Conservation (phyloP, 1,140 invertebrate genomes). For the Eubasilissa regina region DNA sequence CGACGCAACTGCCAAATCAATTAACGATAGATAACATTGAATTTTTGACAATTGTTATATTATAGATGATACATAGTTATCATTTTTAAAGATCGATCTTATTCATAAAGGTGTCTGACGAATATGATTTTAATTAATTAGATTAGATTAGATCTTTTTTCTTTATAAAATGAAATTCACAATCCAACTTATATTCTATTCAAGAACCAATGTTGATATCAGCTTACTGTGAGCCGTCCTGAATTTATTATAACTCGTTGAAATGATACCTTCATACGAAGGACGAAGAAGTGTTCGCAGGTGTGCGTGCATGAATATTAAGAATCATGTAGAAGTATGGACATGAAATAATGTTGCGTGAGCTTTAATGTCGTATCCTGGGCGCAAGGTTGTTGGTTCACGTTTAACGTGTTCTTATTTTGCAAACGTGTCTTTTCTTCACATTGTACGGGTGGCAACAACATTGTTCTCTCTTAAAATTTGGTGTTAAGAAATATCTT, state of each 20-base stretch:
- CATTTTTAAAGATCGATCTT: no score
- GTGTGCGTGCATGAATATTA: not conserved
- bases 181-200: no score
- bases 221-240: not conserved
- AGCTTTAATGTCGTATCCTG: not conserved
- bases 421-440: constrained; percentile 14
- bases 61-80: no score
- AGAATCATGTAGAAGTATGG: constrained; percentile 2
- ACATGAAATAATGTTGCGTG: not conserved
- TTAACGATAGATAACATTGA: no score
- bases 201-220: not conserved
- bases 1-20: no score
- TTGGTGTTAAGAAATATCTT: no score
- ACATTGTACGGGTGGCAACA: not conserved
- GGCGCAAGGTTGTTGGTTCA: not conserved
- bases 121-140: no score
- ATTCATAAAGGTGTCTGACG: not conserved
- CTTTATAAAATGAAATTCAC: no score
- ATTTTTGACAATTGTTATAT: no score
- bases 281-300: not conserved
- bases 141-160: no score
- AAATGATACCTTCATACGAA: constrained; percentile 42
- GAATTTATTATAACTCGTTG: constrained; percentile 32
- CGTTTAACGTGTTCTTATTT: not conserved
- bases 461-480: no score